A percentile compares a stretch with the other conserved stretches of the same genome.
phyloP scores from a whole-genome alignment of 2,797 vertebrate genomes.

The Novumbra hubbsi region DNA sequence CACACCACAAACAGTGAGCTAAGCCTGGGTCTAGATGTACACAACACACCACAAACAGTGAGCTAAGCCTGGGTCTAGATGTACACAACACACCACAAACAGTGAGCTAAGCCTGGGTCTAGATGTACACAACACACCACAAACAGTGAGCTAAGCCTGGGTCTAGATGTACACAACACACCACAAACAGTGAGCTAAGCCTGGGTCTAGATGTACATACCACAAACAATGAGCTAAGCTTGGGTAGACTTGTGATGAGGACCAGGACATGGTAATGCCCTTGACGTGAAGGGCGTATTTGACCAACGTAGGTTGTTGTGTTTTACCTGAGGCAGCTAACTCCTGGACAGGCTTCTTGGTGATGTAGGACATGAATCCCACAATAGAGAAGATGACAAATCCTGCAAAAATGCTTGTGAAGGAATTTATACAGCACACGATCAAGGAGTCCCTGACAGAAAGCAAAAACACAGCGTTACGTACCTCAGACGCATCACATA shows the following conservation, averaged over 20 bases:
- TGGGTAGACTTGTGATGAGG: no score
- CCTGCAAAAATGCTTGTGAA: slow-evolving; percentile 89
- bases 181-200: background rate
- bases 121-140: slow-evolving; percentile 5
- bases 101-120: slow-evolving; percentile 84
- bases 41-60: slow-evolving; percentile 8
- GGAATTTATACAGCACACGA: slow-evolving; percentile 90
- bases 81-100: slow-evolving; percentile 1
- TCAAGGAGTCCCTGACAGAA: slow-evolving; percentile 83
- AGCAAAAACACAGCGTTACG: background rate
- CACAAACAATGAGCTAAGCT: background rate
- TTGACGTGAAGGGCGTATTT: no score
- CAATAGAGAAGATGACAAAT: slow-evolving; percentile 91
- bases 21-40: slow-evolving; percentile 79
- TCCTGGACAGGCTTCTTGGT: slow-evolving; percentile 87
- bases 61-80: background rate
- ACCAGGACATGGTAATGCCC: no score
- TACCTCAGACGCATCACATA: no score
- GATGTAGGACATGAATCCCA: slow-evolving; percentile 90
- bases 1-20: slow-evolving; percentile 57
- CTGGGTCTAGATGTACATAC: background rate
- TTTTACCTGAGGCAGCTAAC: slow-evolving; percentile 85
- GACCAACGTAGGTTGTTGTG: background rate
- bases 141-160: slow-evolving; percentile 79
- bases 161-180: slow-evolving; percentile 59